phyloP scores from a whole-genome alignment of 1,140 invertebrate species.

The Oscheius sp. region DNA sequence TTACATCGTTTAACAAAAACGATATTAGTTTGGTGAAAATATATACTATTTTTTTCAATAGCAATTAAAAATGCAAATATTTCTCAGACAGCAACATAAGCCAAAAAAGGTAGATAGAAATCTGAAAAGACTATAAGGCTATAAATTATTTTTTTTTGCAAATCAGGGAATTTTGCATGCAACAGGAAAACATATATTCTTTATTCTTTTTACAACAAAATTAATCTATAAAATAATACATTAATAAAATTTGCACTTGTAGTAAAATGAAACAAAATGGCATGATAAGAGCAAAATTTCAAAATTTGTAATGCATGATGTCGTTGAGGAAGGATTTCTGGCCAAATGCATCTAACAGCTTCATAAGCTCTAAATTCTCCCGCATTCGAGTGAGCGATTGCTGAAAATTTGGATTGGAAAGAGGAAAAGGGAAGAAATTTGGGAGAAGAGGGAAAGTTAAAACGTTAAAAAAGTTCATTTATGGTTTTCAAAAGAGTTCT shows the following conservation, averaged over 20 bases:
- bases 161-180: background rate
- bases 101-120: background rate
- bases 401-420: slow-evolving; percentile 1
- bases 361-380: slow-evolving; percentile 3
- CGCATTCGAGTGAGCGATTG: background rate
- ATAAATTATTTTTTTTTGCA: background rate
- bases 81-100: background rate
- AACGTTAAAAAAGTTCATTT: background rate
- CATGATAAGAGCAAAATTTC: too few species aligned
- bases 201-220: background rate
- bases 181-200: background rate
- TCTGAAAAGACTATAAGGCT: background rate
- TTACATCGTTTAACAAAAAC: background rate
- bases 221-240: too few species aligned
- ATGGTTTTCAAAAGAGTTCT: too few species aligned
- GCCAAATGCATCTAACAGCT: background rate
- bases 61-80: too few species aligned
- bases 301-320: background rate
- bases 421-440: background rate
- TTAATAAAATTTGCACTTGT: background rate
- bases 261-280: background rate
- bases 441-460: background rate
- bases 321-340: background rate
- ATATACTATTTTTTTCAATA: too few species aligned
- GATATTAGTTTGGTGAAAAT: too few species aligned